Evolutionary conservation across 2,797 vertebrate species (phyloP), one percentile per base, ranked within the genome.

Genomic region (Malacoctenus gilli): DNA sequence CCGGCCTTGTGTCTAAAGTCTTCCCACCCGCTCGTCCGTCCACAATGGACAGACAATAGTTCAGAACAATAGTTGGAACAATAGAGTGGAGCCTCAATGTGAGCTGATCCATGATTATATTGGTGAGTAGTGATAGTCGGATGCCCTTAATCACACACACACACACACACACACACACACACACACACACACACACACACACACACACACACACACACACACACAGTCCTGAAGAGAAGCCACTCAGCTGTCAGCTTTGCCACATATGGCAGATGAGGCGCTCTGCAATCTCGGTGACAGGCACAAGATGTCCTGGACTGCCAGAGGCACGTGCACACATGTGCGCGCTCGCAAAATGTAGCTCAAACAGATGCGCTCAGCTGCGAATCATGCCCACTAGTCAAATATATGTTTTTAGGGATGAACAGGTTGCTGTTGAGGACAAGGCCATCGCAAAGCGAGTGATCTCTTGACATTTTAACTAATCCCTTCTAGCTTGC

Each of bases 381-480:
- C 92, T 91, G 87, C 79, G 87, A 94, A 94, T 86, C 89, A 88
- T 94, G 94, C 93, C 93, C 92, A 80, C 83, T 89, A 92, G 93
- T 92, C 90, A 93, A 82, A 91, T 90, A 86, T 92, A 90, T 93
- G 87, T 95, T 95, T 95, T 93, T 91, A 93, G 92, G 92, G 94
- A 95, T 94, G 94, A 95, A 89, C 95, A 95, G 95, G 96, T 97
- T 95, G 85, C 91, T 88, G 82, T 52, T 25, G 79, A 78, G 60
- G 85, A 81, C 81, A 37, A 78, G 82, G 80, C 80, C 65, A 77
- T 66, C 81, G 78, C 74, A 72, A 5, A 67, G 68, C 74, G 77
- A 79, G 80, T 80, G 81, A 87, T 95, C 94, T 93, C 91, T 75
- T 98, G 96, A 98, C 96, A 97, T 99, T 99, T 96, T 91, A 92